These are phyloP conservation scores for Zaprionus vittiger DNA, from an alignment of 1,140 invertebrate genomes.

Conservation along the genomic window DNA sequence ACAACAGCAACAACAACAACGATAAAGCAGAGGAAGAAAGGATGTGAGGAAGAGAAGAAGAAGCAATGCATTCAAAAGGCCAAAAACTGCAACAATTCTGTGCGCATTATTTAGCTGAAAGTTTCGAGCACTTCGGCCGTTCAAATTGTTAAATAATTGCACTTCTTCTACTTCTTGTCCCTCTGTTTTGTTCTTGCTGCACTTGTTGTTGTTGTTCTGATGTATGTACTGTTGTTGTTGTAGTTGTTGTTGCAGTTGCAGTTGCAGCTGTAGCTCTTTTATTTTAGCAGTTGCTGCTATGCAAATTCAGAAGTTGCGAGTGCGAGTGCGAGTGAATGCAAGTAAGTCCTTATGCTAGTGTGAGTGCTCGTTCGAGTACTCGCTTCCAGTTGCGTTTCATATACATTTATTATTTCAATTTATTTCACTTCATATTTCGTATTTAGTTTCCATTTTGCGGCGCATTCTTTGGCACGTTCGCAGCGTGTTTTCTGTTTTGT, in stretches of 20 bases:
- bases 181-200: slow-evolving; percentile 42
- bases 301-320: slow-evolving; percentile 50
- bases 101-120: slow-evolving; percentile 42
- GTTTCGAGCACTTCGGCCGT: slow-evolving; percentile 46
- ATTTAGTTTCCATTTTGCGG: slow-evolving; percentile 19
- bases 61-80: slow-evolving; percentile 4
- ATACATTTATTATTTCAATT: slow-evolving; percentile 34
- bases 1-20: not conserved
- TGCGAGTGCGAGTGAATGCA: not conserved
- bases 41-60: not conserved
- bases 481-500: slow-evolving; percentile 34
- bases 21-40: not conserved
- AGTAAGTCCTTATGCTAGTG: not conserved
- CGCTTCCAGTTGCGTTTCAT: not conserved
- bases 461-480: slow-evolving; percentile 34
- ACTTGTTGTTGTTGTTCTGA: slow-evolving; percentile 19
- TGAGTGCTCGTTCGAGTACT: slow-evolving; percentile 7
- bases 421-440: slow-evolving; percentile 18
- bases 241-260: slow-evolving; percentile 38
- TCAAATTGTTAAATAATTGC: slow-evolving; percentile 81
- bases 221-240: slow-evolving; percentile 19
- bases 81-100: slow-evolving; percentile 33
- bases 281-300: slow-evolving; percentile 54
- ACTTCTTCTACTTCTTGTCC: slow-evolving; percentile 51
- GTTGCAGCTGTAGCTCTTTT: slow-evolving; percentile 52